Evolutionary conservation across 2,113 vertebrate species (phyloP), one percentile per base, ranked within the genome.

Genomic region (Sinosuthora webbiana): DNA sequence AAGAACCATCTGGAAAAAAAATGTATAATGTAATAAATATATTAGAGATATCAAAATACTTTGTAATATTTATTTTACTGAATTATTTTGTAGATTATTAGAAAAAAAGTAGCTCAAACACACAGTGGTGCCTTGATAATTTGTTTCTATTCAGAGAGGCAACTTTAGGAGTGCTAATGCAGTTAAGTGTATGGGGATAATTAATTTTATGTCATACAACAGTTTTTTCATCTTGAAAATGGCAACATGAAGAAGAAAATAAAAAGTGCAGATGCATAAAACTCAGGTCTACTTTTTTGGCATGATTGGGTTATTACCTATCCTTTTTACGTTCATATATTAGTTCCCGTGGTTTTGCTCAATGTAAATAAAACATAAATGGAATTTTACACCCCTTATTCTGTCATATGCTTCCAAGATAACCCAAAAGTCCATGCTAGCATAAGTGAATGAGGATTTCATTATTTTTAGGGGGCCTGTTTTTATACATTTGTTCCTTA

Each of bases 381-480:
- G 1, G 28, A 73, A 62, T 62, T 73, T 53, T 62, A 76, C 17
- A 64, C 9, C 11, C 5, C 1, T 80, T 69, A 11, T 70, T 71
- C 39, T 59, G 24, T n/a, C 3, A 39, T 33, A 14, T 23, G 10
- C 4, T 81, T 83, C 70, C 59, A 65, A 56, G 14, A 31, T 25
- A 73, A 83, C 5, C 50, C 47, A 64, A 13, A 18, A 81, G 33
- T 10, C 11, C 22, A 1, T 45, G 6, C 5, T 55, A 59, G 9
- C 14, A 35, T 15, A 67, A 22, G 7, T 37, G 12, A 69, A 79
- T 37, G 11, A 55, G 16, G 22, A 82, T 30, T 53, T 57, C 0
- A 27, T 17, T 13, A 52, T n/a, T 62, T 74, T 76, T 4, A 0
- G 1, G 22, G 3, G 9, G 1, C 6, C 33, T 83, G 3, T 47